Base-by-base conservation (phyloP, 1,140 invertebrate species). In the Drosophila dunni region DNA sequence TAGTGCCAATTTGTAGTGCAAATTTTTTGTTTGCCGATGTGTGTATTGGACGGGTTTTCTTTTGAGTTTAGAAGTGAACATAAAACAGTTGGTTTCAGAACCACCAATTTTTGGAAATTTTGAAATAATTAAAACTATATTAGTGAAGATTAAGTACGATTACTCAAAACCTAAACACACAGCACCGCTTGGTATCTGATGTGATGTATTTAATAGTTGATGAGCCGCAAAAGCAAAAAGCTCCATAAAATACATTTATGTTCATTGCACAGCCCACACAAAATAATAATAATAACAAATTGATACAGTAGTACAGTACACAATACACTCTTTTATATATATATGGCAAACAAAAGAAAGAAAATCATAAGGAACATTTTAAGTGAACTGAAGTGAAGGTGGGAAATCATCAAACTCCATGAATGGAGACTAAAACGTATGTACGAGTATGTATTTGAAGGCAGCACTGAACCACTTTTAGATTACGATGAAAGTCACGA, bases 1-100 rank as follows among this genome's bases (percentile, higher is more conserved):
- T 88, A 89, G 84, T 88, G 84, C 84, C 84, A 88, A 88, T 84
- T 89, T 89, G 88, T 89, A 88, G 84, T 80, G 84, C 84, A 88
- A 88, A 88, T 88, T 84, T 29, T 84, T 89, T 89, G 73, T 82
- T 81, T 78, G 65, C 65, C 73, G 40, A 74, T 40, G 34, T 38
- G 71, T 78, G 57, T 36, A 54, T 71, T 71, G 40, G 24, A 58
- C n/a, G 60, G 54, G 62, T 64, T 79, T 79, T 86, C 13, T 67
- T 76, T 83, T 86, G 61, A 62, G 75, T 79, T 75, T 75, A 56
- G n/a, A 44, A 79, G 53, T 63, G 73, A 79, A 64, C 71, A 78
- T 57, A 70, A 54, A 68, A 78, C 71, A 78, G 84, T 89, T 89
- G 84, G 84, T 89, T 89, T 89, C 84, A 89, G 45, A 81, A 89